Percentiles rank a stretch among this genome's conserved stretches.
Conservation (phyloP, 2,888 invertebrate genomes). For the Pyrocoelia pectoralis region DNA sequence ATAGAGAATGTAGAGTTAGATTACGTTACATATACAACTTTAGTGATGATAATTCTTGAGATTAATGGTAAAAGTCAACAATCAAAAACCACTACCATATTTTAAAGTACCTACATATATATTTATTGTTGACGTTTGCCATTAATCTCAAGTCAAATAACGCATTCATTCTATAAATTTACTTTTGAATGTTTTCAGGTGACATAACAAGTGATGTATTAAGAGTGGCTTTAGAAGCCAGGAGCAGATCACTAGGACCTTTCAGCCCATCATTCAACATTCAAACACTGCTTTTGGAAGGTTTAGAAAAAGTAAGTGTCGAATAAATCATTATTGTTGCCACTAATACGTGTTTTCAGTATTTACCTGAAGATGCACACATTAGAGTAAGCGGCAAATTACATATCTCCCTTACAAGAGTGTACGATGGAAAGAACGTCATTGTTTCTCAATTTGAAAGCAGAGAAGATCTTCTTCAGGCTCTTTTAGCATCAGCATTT, state of each 20-base stretch:
- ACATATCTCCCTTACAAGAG: slow-evolving; percentile 93
- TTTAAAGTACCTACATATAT: too few species aligned
- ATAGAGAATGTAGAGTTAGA: too few species aligned
- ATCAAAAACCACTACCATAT: too few species aligned
- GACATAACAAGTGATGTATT: slow-evolving; percentile 93
- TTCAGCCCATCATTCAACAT: slow-evolving; percentile 97
- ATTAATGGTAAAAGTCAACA: too few species aligned
- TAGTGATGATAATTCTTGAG: too few species aligned
- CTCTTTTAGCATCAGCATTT: slow-evolving; percentile 90
- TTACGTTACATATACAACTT: too few species aligned
- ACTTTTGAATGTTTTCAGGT: slow-evolving; percentile 69
- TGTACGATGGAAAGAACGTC: slow-evolving; percentile 94
- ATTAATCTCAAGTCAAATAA: too few species aligned
- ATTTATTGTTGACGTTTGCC: too few species aligned
- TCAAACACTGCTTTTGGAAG: slow-evolving; percentile 85
- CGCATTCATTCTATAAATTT: too few species aligned
- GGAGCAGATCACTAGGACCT: slow-evolving; percentile 89
- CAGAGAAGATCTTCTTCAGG: slow-evolving; percentile 90
- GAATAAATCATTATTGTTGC: neutral
- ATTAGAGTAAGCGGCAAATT: slow-evolving; percentile 88
- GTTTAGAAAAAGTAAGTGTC: slow-evolving; percentile 72
- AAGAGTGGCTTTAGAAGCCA: slow-evolving; percentile 87
- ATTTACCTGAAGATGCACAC: slow-evolving; percentile 91
- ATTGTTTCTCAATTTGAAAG: slow-evolving; percentile 92
- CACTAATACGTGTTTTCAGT: slow-evolving; percentile 45